phyloP scores from a whole-genome alignment of 2,113 vertebrate genomes.

The Ahaetulla prasina region DNA sequence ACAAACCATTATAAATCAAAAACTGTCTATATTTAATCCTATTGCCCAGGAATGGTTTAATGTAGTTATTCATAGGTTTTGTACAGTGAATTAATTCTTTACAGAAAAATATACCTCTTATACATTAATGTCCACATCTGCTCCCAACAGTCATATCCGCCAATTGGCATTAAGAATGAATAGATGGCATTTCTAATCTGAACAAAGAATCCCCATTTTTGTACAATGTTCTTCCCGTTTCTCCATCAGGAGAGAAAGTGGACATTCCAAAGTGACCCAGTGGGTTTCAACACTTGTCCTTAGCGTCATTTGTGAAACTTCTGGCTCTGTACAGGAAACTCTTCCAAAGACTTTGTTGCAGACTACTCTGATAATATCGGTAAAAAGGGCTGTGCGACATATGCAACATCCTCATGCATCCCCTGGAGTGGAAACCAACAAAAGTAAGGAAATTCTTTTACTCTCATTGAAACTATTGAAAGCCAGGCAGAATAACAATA shows the following conservation, averaged over 20 bases:
- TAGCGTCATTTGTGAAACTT: background rate
- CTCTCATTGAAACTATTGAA: conserved; percentile 19
- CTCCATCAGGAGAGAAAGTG: background rate
- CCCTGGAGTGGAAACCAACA: background rate
- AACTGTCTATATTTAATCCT: background rate
- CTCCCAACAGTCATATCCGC: background rate
- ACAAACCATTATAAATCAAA: background rate
- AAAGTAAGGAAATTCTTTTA: conserved; percentile 13
- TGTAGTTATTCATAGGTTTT: background rate
- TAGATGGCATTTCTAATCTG: background rate
- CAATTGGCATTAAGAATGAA: background rate
- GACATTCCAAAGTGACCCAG: conserved; percentile 9
- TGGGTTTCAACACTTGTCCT: conserved; percentile 25
- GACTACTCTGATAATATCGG: conserved; percentile 39
- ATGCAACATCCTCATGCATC: background rate
- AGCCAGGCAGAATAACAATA: conserved; percentile 15
- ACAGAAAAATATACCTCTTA: background rate
- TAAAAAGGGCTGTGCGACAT: background rate
- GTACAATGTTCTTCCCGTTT: conserved; percentile 3
- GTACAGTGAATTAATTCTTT: background rate
- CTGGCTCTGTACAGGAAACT: conserved; percentile 44
- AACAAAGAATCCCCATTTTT: background rate
- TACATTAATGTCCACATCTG: background rate
- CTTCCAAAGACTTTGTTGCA: conserved; percentile 25
- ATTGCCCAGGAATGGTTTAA: background rate